phyloP scores from a whole-genome alignment of 2,888 invertebrate species.

The Bedellia somnulentella region DNA sequence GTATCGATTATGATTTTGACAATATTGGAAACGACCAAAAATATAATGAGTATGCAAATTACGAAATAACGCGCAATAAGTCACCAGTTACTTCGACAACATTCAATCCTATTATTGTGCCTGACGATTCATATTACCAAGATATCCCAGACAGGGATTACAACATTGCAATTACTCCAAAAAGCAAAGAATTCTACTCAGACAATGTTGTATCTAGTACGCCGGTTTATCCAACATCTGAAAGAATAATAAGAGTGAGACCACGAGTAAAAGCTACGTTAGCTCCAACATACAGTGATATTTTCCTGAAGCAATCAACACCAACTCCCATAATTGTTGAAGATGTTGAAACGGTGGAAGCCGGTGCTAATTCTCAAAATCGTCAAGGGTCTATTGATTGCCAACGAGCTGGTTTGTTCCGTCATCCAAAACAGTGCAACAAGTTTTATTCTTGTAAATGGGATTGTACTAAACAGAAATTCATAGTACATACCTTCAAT shows the following conservation, averaged over 20 bases:
- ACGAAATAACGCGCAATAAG: neutral
- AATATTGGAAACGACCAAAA: conserved; percentile 20
- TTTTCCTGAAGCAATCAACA: conserved; percentile 34
- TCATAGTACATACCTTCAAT: conserved; percentile 74
- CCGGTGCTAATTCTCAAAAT: conserved; percentile 36
- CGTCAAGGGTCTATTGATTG: conserved; percentile 64
- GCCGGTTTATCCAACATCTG: conserved; percentile 19
- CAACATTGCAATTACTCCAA: conserved; percentile 25
- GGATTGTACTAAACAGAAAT: conserved; percentile 75
- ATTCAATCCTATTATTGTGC: conserved; percentile 50
- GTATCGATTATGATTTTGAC: conserved; percentile 25
- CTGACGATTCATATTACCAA: conserved; percentile 50
- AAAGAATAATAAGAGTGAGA: conserved; percentile 29
- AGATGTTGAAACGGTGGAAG: conserved; percentile 15
- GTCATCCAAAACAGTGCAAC: conserved; percentile 77
- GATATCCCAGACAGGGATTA: conserved; percentile 20
- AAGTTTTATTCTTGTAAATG: conserved; percentile 83
- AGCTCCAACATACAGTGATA: conserved; percentile 43
- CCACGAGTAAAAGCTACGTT: conserved; percentile 38
- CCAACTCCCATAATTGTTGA: conserved; percentile 14
- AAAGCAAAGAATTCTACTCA: conserved; percentile 18
- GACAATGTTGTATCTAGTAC: conserved; percentile 30
- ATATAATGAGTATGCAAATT: conserved; percentile 16
- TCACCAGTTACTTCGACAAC: conserved; percentile 34
- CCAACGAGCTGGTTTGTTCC: conserved; percentile 63